Conservation (phyloP, 2,113 vertebrate species). For the Xiphophorus couchianus region DNA sequence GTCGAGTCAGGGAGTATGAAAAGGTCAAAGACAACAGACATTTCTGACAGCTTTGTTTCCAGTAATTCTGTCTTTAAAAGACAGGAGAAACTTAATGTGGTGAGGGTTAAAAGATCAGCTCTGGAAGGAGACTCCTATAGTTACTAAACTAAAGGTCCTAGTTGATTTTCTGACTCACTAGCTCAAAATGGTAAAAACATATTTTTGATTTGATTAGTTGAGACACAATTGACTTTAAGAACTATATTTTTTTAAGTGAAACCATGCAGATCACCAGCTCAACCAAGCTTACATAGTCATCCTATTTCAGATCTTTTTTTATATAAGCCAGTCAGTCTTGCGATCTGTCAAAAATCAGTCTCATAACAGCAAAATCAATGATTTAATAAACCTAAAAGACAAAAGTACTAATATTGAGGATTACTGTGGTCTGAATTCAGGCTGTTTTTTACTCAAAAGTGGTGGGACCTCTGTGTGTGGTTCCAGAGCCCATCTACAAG, state of each 20-base stretch:
- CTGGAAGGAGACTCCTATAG: neutral
- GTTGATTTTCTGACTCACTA: neutral
- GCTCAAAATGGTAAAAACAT: neutral
- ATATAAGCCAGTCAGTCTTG: no score
- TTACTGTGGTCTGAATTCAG: no score
- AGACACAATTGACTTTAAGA: no score
- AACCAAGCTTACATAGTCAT: neutral
- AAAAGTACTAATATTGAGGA: no score
- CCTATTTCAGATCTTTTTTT: no score
- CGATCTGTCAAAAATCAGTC: no score
- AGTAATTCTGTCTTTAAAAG: neutral
- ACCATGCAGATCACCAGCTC: neutral
- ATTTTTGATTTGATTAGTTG: neutral
- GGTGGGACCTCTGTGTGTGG: no score
- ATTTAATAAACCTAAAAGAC: no score
- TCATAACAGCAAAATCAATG: no score
- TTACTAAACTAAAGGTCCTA: neutral
- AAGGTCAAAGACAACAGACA: neutral
- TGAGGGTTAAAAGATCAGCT: neutral
- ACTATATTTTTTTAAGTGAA: no score
- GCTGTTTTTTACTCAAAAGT: no score
- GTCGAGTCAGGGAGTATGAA: neutral
- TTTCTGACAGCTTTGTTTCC: neutral
- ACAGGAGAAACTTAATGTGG: neutral
- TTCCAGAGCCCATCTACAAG: no score